These are phyloP conservation scores for Cladopsammia gracilis DNA, from an alignment of 64 coral and sea anemone genomes.

Conservation along the genomic window DNA sequence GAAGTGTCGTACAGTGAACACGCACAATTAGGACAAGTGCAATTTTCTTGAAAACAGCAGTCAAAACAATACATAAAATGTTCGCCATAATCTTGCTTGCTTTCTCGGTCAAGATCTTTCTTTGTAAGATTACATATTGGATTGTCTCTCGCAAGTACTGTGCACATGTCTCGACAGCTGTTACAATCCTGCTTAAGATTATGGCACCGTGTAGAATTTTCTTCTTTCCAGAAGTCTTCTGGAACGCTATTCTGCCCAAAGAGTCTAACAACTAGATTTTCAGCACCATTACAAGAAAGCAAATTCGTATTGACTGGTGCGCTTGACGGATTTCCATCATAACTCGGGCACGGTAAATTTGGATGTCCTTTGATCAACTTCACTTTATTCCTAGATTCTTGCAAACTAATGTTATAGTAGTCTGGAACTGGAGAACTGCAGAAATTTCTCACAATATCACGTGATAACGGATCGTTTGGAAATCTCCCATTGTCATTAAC, in stretches of 20 bases:
- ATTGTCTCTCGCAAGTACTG: not conserved
- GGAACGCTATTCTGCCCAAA: conserved; percentile 48
- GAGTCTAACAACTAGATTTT: conserved; percentile 60
- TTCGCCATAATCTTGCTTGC: conserved; percentile 60
- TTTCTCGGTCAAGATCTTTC: conserved; percentile 1
- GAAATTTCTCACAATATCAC: conserved; percentile 48
- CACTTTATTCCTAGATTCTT: conserved; percentile 24
- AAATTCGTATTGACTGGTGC: not conserved
- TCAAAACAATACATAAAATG: conserved; percentile 87
- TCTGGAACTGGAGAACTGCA: conserved; percentile 70
- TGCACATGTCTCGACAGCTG: conserved; percentile 63
- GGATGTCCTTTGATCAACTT: conserved; percentile 51
- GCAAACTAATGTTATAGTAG: conserved; percentile 57
- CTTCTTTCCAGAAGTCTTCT: conserved; percentile 55
- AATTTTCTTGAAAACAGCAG: conserved; percentile 69
- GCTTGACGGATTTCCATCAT: not conserved
- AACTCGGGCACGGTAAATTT: conserved; percentile 39
- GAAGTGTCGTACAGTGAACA: conserved; percentile 64
- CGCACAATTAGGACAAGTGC: conserved; percentile 47
- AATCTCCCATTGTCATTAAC: conserved; percentile 68
- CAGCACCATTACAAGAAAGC: conserved; percentile 65
- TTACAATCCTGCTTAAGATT: conserved; percentile 44
- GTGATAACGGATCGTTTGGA: not conserved
- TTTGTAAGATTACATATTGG: conserved; percentile 56
- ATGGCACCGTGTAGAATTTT: conserved; percentile 40